phyloP scores from a whole-genome alignment of 2,113 vertebrate genomes.

The Uria lomvia region DNA sequence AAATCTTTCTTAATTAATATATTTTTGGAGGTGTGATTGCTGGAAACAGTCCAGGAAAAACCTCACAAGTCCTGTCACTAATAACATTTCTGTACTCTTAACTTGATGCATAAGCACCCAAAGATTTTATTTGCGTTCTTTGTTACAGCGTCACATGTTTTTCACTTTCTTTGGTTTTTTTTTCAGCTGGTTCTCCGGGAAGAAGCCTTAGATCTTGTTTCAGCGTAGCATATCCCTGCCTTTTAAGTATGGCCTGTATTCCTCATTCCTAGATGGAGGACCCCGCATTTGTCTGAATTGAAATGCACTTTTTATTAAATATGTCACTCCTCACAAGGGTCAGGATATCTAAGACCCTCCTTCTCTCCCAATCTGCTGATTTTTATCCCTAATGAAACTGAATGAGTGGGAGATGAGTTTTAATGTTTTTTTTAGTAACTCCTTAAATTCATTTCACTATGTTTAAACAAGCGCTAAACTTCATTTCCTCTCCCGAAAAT shows the following conservation, averaged over 20 bases:
- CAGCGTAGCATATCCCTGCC: background rate
- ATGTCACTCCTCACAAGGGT: background rate
- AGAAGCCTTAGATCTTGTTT: background rate
- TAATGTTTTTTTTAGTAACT: background rate
- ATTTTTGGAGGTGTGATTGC: background rate
- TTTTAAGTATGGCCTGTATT: background rate
- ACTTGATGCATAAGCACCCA: background rate
- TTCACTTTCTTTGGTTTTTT: background rate
- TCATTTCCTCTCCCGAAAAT: slow-evolving; percentile 37
- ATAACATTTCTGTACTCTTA: background rate
- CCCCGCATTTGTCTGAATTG: background rate
- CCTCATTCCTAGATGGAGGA: background rate
- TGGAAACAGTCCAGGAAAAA: background rate
- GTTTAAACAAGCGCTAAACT: slow-evolving; percentile 7
- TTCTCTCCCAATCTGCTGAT: background rate
- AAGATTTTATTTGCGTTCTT: background rate
- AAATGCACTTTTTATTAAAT: background rate
- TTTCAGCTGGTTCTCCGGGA: background rate
- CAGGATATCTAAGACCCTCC: background rate
- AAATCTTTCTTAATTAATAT: background rate
- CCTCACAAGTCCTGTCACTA: background rate
- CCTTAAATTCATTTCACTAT: slow-evolving; percentile 17
- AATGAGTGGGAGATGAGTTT: background rate
- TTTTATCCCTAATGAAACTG: background rate
- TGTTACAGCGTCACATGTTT: background rate